phyloP scores from a whole-genome alignment of 1,140 invertebrate species.

The Saccostrea glomerata region DNA sequence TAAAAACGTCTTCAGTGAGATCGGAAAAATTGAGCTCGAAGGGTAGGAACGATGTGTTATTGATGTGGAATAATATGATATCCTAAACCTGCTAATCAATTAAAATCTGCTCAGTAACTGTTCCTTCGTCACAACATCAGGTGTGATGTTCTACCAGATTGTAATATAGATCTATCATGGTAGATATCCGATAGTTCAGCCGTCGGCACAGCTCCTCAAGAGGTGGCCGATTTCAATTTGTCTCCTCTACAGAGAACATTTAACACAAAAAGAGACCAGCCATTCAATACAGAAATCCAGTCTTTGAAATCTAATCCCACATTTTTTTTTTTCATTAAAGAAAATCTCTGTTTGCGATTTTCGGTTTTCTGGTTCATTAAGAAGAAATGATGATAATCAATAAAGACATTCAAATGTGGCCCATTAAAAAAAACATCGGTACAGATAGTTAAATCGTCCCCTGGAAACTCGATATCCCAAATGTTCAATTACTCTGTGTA shows the following conservation, averaged over 20 bases:
- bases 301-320: conserved; percentile 23
- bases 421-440: background rate
- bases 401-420: background rate
- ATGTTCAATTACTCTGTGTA: background rate
- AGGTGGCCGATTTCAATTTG: conserved; percentile 19
- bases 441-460: conserved; percentile 12
- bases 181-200: background rate
- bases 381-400: conserved; percentile 28
- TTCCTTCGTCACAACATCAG: background rate
- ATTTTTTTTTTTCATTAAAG: conserved; percentile 27
- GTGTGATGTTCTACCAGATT: background rate
- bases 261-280: background rate
- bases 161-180: background rate
- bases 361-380: conserved; percentile 2
- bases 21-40: no score
- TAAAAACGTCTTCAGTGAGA: no score
- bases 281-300: conserved; percentile 9
- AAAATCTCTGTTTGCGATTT: conserved; percentile 18
- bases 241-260: background rate
- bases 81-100: background rate
- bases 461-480: background rate
- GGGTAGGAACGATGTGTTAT: no score
- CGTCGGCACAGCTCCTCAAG: background rate
- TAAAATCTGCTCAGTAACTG: background rate
- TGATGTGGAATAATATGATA: no score